Base-by-base conservation (phyloP, 2,888 invertebrate genomes). In the Chalcis sispes region DNA sequence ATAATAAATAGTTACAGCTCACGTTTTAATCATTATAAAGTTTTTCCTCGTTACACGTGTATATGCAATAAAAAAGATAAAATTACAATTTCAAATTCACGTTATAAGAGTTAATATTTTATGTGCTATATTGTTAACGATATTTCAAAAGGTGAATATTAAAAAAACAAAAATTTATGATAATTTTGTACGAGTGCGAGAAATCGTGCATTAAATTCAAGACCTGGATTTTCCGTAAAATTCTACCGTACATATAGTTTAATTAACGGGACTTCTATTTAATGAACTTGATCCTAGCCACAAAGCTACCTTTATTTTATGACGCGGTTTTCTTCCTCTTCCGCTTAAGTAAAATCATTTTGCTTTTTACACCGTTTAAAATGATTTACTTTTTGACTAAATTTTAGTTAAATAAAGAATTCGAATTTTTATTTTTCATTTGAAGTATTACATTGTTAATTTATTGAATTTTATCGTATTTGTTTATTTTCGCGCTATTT, bases 291-390 rank as follows among this genome's bases (percentile, higher is more conserved):
- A 18, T 18, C 48, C 18, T 48, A 3, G 5, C 48, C 48, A 18
- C 48, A 48, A 48, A 48, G 48, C 48, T 48, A n/a, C 48, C 48
- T 48, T 48, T 48, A 48, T 48, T 48, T 48, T 48, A 48, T 3
- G 48, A 20, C 48, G 48, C 48, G 48, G 48, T 48, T 48, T 48
- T 48, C 48, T 18, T 48, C 18, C 18, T n/a, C 18, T n/a, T 18
- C n/a, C 1, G 18, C 18, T 18, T 48, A 48, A 48, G 18, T 7
- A 7, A 48, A 48, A 48, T 18, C 48, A 48, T 3, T 48, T 15
- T 18, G 48, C 15, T 48, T 48, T 48, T 5, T 7, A 48, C 15
- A 48, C 15, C 18, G 48, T 18, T 18, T 48, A 48, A 48, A 7
- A 18, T n/a, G 18, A 18, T 13, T 48, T 18, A n/a, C 13, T n/a